Conservation (phyloP, 2,113 vertebrate species). For the Grallaria varia region DNA sequence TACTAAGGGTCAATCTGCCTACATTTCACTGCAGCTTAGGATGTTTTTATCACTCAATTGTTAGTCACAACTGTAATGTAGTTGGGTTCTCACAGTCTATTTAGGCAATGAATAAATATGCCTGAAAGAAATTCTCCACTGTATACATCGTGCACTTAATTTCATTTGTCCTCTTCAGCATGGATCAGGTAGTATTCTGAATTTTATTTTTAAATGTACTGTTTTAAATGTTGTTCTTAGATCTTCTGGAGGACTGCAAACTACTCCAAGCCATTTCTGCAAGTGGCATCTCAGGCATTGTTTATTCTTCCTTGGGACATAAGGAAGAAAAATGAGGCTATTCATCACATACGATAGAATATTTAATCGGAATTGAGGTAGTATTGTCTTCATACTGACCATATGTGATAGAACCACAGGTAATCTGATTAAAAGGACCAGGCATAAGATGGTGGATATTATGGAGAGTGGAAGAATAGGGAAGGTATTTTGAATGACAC, state of each 20-base stretch:
- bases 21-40: neutral
- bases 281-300: neutral
- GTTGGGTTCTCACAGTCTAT: neutral
- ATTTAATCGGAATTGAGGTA: constrained; percentile 9
- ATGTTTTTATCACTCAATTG: neutral
- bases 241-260: neutral
- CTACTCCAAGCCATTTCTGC: neutral
- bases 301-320: neutral
- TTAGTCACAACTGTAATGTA: neutral
- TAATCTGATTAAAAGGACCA: neutral
- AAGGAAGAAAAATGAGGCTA: neutral
- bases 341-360: neutral
- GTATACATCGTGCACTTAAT: neutral
- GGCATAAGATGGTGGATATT: neutral
- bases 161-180: neutral
- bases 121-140: neutral
- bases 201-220: neutral
- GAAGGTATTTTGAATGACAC: neutral
- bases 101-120: neutral
- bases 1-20: neutral
- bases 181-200: neutral
- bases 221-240: neutral
- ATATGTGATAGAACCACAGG: neutral
- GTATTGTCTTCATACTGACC: neutral
- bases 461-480: neutral